Percentiles rank a stretch among this genome's conserved stretches.
Conservation (phyloP, 2,797 vertebrate genomes). For the Rhadinocentrus ornatus region DNA sequence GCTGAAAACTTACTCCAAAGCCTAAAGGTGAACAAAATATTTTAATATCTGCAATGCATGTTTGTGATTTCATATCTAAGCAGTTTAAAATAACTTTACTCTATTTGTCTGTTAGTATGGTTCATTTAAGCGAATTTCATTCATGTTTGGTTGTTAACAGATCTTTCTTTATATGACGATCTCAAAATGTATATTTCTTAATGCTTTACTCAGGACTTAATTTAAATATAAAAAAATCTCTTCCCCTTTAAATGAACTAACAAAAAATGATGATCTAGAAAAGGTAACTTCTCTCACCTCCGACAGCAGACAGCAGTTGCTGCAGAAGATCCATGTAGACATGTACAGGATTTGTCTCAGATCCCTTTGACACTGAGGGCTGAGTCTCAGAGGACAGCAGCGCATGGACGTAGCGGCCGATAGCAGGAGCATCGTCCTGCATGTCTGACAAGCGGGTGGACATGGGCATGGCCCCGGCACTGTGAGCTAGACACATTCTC, state of each 20-base stretch:
- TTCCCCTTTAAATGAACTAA: background rate
- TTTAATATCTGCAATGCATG: background rate
- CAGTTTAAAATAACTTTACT: background rate
- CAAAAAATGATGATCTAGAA: background rate
- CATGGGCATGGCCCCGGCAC: constrained; percentile 88
- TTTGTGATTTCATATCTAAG: background rate
- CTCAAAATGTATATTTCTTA: too few species aligned
- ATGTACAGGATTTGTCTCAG: constrained; percentile 89
- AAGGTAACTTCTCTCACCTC: constrained; percentile 81
- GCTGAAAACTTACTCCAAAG: background rate
- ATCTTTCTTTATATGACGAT: too few species aligned
- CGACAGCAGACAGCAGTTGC: constrained; percentile 92
- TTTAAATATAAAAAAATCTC: background rate
- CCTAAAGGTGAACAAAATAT: background rate
- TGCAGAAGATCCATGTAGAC: constrained; percentile 94
- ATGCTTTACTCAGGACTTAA: too few species aligned
- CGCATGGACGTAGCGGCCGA: constrained; percentile 90
- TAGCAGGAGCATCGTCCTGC: constrained; percentile 95
- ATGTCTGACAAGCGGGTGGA: constrained; percentile 91
- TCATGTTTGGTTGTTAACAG: too few species aligned
- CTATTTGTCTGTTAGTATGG: background rate
- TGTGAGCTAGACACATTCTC: constrained; percentile 95
- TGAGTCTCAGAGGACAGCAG: constrained; percentile 85
- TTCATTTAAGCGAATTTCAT: background rate
- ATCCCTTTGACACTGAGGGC: constrained; percentile 82